Evolutionary conservation across 2,888 invertebrate species (phyloP).

Genomic region (Leucophenga montana): DNA sequence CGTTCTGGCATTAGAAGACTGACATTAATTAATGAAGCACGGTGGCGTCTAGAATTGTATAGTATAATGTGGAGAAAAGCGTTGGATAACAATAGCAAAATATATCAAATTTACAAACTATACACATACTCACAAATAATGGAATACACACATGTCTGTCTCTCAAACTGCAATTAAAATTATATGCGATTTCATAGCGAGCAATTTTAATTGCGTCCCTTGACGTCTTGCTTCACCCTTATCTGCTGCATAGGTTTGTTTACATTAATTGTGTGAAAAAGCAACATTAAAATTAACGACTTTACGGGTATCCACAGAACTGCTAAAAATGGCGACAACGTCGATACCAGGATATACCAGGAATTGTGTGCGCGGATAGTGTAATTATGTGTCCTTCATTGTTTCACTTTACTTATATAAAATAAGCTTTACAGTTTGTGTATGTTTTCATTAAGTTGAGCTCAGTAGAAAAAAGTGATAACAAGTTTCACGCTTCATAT

Average conservation of each 20-base stretch:
- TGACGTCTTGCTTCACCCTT: conserved; percentile 13
- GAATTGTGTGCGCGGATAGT: conserved; percentile 51
- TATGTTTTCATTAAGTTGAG: background rate
- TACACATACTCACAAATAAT: background rate
- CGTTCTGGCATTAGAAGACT: conserved; percentile 6
- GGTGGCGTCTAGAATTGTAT: conserved; percentile 8
- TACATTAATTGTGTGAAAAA: conserved; percentile 67
- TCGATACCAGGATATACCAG: conserved; percentile 33
- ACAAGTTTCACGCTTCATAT: too few relatives aligned
- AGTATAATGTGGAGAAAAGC: background rate
- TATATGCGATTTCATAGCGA: conserved; percentile 37
- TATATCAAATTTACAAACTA: conserved; percentile 38
- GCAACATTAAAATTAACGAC: conserved; percentile 66
- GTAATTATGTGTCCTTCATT: conserved; percentile 62
- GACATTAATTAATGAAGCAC: conserved; percentile 53
- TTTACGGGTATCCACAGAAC: conserved; percentile 37
- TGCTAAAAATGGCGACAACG: background rate
- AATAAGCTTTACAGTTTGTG: conserved; percentile 3
- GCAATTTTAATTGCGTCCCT: conserved; percentile 59
- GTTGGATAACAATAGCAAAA: background rate
- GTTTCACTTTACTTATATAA: conserved; percentile 23
- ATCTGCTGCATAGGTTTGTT: conserved; percentile 39
- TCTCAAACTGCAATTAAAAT: conserved; percentile 9
- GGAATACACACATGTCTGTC: too few relatives aligned
- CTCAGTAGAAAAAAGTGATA: too few relatives aligned